Base-by-base conservation (phyloP, 2,113 vertebrate genomes). In the Octodon degus region DNA sequence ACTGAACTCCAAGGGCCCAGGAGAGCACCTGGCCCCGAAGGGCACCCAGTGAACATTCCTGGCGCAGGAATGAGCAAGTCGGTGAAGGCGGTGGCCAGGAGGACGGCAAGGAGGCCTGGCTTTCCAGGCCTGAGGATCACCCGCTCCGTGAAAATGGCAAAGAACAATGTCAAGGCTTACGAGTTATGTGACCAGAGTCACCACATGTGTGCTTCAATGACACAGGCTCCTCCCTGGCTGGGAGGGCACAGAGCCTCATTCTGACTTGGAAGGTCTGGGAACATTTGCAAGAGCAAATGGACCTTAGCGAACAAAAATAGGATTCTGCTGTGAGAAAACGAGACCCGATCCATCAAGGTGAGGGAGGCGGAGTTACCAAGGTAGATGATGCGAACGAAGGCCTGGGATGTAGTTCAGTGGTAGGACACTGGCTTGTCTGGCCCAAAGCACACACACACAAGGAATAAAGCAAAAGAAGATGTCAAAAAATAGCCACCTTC, bases 141-240 rank as follows among this genome's bases (percentile, higher is more conserved):
- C 30, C 10, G 34, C 7, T 25, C 12, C 37, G 16, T 5, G 20
- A 81, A 47, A 43, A 4, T 4, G 19, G 13, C 84, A 70, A 5
- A 60, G 22, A 62, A 4, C 14, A 81, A 76, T 9, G 24, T 50
- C 47, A 67, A 80, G 81, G 16, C 40, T 80, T 76, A 1, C 7
- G 63, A 88, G 27, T 24, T 43, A 37, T 0, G 19, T 4, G 55
- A 67, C 47, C 43, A n/a, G 63, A 70, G 65, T 1, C 0, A 5
- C 12, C 30, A 19, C 9, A 4, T 0, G 0, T 12, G 37, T 20
- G 43, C n/a, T 43, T 68, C 80, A 0, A 4, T 4, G 47, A 24
- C 55, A 37, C 32, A 25, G 30, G n/a, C 1, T 2, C 77, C 40
- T 55, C 34, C 2, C 62, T 0, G 1, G 5, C 4, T 1, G 0